These are phyloP conservation scores for Drosophila peninsularis DNA, from an alignment of 2,888 invertebrate genomes.

Conservation along the genomic window DNA sequence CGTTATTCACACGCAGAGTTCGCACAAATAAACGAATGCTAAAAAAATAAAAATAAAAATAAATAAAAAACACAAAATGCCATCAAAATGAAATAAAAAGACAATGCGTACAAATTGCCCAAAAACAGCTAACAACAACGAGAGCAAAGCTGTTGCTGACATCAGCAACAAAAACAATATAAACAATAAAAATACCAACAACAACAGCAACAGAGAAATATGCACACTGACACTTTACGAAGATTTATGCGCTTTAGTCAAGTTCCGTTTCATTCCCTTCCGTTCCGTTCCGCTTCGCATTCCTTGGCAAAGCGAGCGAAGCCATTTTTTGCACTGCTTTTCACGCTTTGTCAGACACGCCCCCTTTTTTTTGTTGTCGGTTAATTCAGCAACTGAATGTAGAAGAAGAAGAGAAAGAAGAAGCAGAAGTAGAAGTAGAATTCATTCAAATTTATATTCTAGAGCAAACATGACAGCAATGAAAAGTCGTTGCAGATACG, in stretches of 20 bases:
- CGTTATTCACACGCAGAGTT: constrained; percentile 51
- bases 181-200: constrained; percentile 43
- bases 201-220: constrained; percentile 58
- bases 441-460: constrained; percentile 61
- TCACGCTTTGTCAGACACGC: constrained; percentile 24
- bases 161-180: constrained; percentile 49
- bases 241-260: constrained; percentile 78
- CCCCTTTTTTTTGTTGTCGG: not conserved
- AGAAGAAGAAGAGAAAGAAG: not conserved
- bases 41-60: constrained; percentile 57
- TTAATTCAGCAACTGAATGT: constrained; percentile 40
- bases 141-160: constrained; percentile 66
- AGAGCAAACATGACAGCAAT: constrained; percentile 23
- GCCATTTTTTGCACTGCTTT: constrained; percentile 53
- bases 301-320: constrained; percentile 54
- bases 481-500: constrained; percentile 3
- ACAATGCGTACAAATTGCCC: constrained; percentile 77
- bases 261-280: constrained; percentile 50
- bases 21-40: constrained; percentile 62
- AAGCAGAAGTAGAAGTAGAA: not conserved
- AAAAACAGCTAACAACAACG: constrained; percentile 48
- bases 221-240: constrained; percentile 78
- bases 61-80: constrained; percentile 36
- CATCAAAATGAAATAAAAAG: constrained; percentile 50
- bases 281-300: constrained; percentile 32